Evolutionary conservation across 2,888 invertebrate species (phyloP).

Genomic region (Elegia similella): DNA sequence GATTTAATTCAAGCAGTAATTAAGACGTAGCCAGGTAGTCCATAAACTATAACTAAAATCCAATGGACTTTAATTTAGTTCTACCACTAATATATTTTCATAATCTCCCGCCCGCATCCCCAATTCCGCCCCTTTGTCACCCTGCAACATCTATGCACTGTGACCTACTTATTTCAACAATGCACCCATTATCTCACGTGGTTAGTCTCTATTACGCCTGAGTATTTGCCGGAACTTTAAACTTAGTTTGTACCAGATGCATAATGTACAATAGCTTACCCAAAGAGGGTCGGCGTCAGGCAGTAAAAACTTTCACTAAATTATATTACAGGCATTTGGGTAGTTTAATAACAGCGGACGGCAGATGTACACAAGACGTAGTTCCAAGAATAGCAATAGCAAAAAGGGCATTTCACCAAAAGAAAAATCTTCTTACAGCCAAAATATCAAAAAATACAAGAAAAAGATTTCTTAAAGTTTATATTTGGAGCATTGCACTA

Average conservation of each 20-base stretch:
- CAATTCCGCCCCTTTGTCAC: background rate
- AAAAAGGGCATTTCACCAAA: no score
- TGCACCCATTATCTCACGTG: background rate
- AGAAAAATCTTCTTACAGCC: no score
- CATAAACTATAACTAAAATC: slow-evolving; percentile 1
- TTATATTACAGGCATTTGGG: no score
- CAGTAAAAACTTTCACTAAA: no score
- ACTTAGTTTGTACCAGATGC: background rate
- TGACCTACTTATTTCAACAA: slow-evolving; percentile 10
- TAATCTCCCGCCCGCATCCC: slow-evolving; percentile 3
- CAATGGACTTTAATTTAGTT: slow-evolving; percentile 3
- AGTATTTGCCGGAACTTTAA: background rate
- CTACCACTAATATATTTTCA: slow-evolving; percentile 9
- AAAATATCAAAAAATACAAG: no score
- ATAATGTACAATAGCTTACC: background rate
- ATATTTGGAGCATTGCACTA: no score
- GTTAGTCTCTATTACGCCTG: slow-evolving; percentile 4
- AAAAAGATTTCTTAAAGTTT: no score
- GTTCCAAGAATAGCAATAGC: no score
- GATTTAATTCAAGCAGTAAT: no score
- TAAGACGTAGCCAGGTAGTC: background rate
- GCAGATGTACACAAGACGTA: no score
- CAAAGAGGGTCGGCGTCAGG: no score
- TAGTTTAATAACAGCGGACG: no score
- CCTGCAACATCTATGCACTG: slow-evolving; percentile 3